Evolutionary conservation across 2,113 vertebrate species (phyloP), one percentile per base, ranked within the genome.

Genomic region (Melanerpes formicivorus): DNA sequence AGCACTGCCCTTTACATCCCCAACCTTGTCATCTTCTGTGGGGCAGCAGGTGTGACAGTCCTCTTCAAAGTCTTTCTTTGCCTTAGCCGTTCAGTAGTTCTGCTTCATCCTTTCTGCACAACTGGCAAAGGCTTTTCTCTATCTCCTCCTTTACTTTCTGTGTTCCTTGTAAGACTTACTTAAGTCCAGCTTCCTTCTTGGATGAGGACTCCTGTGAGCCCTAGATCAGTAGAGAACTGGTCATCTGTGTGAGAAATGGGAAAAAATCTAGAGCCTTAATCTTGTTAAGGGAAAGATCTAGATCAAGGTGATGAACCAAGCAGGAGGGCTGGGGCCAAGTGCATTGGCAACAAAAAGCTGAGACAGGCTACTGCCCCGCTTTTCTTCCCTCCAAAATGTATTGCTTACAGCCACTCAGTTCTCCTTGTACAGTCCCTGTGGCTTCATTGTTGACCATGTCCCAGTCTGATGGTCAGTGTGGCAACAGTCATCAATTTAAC

Each of bases 321-420:
- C 32, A 37, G 58, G 34, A 87, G 12, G 5, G 12, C 54, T 44
- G 18, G 32, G 81, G 63, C 54, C 25, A 37, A 60, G 21, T 37
- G 25, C 5, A 1, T 14, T 84, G 14, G 34, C 59, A 91, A 55
- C 22, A 25, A 62, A 76, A 76, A 27, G 32, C 37, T 72, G 54
- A 65, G 30, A 17, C 7, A 56, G 40, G 56, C 74, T 27, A 0
- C 37, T 10, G 14, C 30, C 23, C 23, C 59, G 63, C 44, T 56
- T 30, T 19, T 21, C 11, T 5, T 7, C 10, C 6, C 17, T 40
- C 6, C 1, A 2, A 14, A 82, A 27, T 10, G 5, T 2, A 1
- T 44, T 64, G 42, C 66, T 72, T 72, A 60, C 26, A 58, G 75
- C 32, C 6, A 2, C 26, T 48, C 0, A 0, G 14, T 74, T 23